Evolutionary conservation across 2,888 invertebrate genomes (phyloP).

Genomic region (Lycophotia porphyrea): DNA sequence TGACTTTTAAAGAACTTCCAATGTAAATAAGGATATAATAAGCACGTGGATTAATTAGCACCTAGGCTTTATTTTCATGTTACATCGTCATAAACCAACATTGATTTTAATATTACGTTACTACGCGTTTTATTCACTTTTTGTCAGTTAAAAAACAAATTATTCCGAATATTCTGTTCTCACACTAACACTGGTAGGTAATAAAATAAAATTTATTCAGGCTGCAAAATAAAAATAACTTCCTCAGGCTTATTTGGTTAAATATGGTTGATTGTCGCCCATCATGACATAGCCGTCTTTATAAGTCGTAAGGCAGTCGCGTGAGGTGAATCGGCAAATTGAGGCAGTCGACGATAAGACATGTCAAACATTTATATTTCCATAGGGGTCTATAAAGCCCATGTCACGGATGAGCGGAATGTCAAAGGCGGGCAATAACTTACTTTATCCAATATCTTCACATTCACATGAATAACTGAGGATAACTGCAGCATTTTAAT

Average conservation of each 20-base stretch:
- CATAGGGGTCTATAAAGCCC: slow-evolving; percentile 35
- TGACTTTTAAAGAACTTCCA: background rate
- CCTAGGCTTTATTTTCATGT: background rate
- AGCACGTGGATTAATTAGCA: background rate
- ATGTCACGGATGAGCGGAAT: slow-evolving; percentile 21
- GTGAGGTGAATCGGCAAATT: slow-evolving; percentile 59
- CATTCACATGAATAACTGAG: background rate
- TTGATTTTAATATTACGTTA: background rate
- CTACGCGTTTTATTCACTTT: background rate
- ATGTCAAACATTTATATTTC: slow-evolving; percentile 47
- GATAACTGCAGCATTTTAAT: slow-evolving; percentile 11
- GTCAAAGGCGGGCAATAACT: slow-evolving; percentile 21
- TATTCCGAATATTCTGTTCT: slow-evolving; percentile 20
- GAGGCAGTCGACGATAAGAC: slow-evolving; percentile 38
- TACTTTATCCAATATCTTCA: slow-evolving; percentile 1
- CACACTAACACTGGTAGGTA: slow-evolving; percentile 14
- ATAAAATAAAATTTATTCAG: slow-evolving; percentile 46
- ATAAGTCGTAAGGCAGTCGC: slow-evolving; percentile 43
- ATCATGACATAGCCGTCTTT: slow-evolving; percentile 37
- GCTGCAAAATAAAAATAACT: slow-evolving; percentile 39
- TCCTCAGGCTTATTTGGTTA: slow-evolving; percentile 40
- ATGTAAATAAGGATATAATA: background rate
- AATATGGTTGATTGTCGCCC: slow-evolving; percentile 30
- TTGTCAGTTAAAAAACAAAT: background rate
- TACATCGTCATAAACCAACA: background rate